These are phyloP conservation scores for Yponomeuta cagnagella DNA, from an alignment of 2,888 invertebrate genomes.

Conservation along the genomic window DNA sequence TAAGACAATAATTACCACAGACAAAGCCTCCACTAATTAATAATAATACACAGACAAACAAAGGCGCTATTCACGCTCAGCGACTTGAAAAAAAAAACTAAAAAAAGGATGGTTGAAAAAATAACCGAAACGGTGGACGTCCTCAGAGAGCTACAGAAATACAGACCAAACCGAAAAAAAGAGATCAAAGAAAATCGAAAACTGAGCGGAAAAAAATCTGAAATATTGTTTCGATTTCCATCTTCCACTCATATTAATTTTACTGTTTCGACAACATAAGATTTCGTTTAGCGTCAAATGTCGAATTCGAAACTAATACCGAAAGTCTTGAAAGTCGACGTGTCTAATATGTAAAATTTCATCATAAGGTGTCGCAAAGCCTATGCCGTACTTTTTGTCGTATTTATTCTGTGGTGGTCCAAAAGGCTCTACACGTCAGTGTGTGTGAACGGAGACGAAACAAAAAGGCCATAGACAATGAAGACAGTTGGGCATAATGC, in stretches of 20 bases:
- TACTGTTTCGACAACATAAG: too few species aligned
- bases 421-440: slow-evolving; percentile 59
- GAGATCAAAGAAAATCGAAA: neutral
- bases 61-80: slow-evolving; percentile 69
- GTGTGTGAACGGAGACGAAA: slow-evolving; percentile 65
- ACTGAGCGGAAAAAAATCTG: neutral
- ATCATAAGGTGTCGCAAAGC: too few species aligned
- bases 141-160: too few species aligned
- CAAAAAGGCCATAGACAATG: slow-evolving; percentile 68
- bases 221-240: too few species aligned
- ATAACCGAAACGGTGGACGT: slow-evolving; percentile 68
- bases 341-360: too few species aligned
- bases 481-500: slow-evolving; percentile 73
- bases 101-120: slow-evolving; percentile 31
- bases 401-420: slow-evolving; percentile 30
- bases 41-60: slow-evolving; percentile 75
- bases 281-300: too few species aligned
- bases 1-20: slow-evolving; percentile 75
- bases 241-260: too few species aligned
- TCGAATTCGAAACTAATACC: too few species aligned
- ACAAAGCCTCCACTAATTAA: slow-evolving; percentile 73
- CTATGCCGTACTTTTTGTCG: too few species aligned
- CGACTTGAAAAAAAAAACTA: slow-evolving; percentile 55
- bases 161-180: neutral
- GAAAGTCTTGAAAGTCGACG: too few species aligned